Conservation (phyloP, 2,113 vertebrate species). For the Grammomys surdaster region DNA sequence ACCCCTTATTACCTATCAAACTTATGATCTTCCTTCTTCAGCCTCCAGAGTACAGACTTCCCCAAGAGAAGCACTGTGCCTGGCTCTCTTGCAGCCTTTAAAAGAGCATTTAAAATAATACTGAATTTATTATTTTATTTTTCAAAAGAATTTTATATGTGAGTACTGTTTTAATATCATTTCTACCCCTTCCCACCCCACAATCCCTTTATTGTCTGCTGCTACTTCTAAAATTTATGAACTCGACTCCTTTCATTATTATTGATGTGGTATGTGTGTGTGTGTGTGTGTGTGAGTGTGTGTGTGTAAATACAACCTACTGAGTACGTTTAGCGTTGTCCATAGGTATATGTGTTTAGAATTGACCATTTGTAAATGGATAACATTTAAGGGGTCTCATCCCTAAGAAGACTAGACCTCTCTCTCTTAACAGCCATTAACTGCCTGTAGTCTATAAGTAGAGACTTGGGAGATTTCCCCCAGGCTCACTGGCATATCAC, state of each 20-base stretch:
- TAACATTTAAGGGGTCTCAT: not conserved
- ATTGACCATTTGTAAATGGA: not conserved
- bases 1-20: slow-evolving; percentile 14
- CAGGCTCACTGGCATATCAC: not conserved
- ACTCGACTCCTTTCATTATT: not conserved
- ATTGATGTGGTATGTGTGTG: not conserved
- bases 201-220: not conserved
- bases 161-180: not conserved
- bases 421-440: not conserved
- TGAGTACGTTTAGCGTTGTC: not conserved
- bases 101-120: not conserved
- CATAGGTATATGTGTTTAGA: not conserved
- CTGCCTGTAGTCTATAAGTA: not conserved
- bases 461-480: not conserved
- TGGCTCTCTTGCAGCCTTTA: not conserved
- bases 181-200: not conserved
- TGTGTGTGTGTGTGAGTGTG: not conserved
- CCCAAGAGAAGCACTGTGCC: no score
- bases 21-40: not conserved
- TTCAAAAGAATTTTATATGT: not conserved
- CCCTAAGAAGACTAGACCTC: not conserved
- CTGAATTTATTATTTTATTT: not conserved
- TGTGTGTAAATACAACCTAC: not conserved
- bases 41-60: not conserved
- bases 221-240: not conserved